Evolutionary conservation across 2,888 invertebrate species (phyloP), one percentile per base, ranked within the genome.

Genomic region (Tipula helvola): DNA sequence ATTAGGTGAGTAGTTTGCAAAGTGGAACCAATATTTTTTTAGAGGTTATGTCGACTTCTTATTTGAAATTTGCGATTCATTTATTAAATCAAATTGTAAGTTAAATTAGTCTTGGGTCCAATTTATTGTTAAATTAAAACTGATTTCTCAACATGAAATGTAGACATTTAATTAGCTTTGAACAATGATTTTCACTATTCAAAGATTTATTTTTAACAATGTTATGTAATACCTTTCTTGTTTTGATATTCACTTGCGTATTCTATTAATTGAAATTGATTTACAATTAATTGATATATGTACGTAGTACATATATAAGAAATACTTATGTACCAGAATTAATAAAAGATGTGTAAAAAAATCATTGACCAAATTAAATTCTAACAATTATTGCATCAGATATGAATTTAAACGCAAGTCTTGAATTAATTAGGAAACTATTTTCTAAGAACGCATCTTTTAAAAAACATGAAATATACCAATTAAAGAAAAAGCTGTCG

Each of bases 1-100:
- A 92, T 93, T 90, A 94, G 93, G 95, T 95, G 93, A 93, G 89
- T 71, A 28, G 28, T 71, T 18, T 7, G 28, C 28, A 28, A 28
- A 28, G 28, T 28, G 12, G 12, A 71, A 28, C 16, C 71, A 71
- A 28, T 71, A n/a, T 3, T 71, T 71, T n/a, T 71, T 71, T 71
- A 3, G 71, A 71, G 71, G 71, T 71, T 71, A 71, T 71, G 71
- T 28, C 28, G 28, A 0, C 28, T 71, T 71, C 71, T 7, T 28
- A 71, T 71, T 71, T 28, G 2, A 28, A 71, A 71, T 71, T 28
- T 71, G 10, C 71, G 71, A 71, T 10, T 71, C 10, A 71, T 18
- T 57, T 57, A n/a, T 28, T 71, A 28, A 71, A 71, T 10, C 28
- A 71, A 52, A 52, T n/a, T n/a, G 13, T 12, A 12, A 47, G 47